Evolutionary conservation across 1,140 invertebrate genomes (phyloP), one percentile per base, ranked within the genome.

Genomic region (Drosophila leontia): DNA sequence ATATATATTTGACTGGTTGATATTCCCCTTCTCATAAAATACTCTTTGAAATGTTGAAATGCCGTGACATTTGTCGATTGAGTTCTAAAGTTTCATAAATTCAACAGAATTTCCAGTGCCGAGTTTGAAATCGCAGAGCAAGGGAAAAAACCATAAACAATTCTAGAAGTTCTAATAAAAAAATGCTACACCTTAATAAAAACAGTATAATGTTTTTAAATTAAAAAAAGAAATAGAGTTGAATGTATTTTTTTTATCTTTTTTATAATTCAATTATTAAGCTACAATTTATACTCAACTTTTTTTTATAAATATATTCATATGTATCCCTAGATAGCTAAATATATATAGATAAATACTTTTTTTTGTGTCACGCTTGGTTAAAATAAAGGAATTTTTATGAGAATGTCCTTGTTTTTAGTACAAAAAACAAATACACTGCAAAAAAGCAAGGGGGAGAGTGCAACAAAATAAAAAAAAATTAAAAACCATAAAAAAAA

Each of bases 51-150:
- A 77, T 60, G 62, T 37, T 29, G 56, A 68, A 48, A 77, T 77
- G 74, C 47, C 75, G 75, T 77, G 75, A 77, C 75, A 77, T 77
- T 69, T 77, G 75, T 86, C 65, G 65, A 72, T 72, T 72, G 69
- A 34, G 67, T 44, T 84, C 83, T 78, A 88, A 84, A 80, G 79
- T 87, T 88, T 88, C 84, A 87, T 88, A 88, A 87, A 88, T 88
- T 86, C 82, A 86, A 82, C 83, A 1, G 82, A 86, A 86, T 86
- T 86, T 47, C 7, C 23, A 26, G 23, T 64, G 82, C 69, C 23
- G 59, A 44, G 55, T 41, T 56, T 51, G 72, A 39, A 32, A 67
- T 13, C 7, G 47, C 32, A 32, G 23, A 29, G 26, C 23, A 37
- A 37, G 19, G 1, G 29, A 64, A 59, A 19, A 29, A 47, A 26